Conservation (phyloP, 2,888 invertebrate genomes). For the Colletes collaris region DNA sequence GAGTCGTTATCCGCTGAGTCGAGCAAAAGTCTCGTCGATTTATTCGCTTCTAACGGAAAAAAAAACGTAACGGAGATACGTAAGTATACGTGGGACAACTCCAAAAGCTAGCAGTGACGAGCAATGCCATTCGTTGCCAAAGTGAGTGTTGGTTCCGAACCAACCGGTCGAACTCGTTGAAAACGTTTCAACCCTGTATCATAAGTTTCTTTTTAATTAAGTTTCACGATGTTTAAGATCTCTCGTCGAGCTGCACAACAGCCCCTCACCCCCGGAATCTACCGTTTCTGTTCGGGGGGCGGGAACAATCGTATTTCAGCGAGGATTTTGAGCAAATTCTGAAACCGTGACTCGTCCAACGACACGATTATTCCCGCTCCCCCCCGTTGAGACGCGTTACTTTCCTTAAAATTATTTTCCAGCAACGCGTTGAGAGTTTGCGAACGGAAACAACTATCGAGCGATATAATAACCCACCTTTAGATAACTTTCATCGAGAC, state of each 20-base stretch:
- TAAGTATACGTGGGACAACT: slow-evolving; percentile 47
- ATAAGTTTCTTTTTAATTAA: slow-evolving; percentile 9
- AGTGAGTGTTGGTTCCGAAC: slow-evolving; percentile 28
- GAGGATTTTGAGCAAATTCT: background rate
- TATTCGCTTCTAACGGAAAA: background rate
- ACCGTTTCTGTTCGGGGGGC: slow-evolving; percentile 18
- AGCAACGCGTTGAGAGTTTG: slow-evolving; percentile 4
- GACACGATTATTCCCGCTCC: slow-evolving; percentile 27
- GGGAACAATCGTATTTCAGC: slow-evolving; percentile 15
- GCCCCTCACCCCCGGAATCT: background rate
- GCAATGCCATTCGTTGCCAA: slow-evolving; percentile 50
- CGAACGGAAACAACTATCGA: slow-evolving; percentile 22
- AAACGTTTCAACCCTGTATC: slow-evolving; percentile 9
- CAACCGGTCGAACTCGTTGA: slow-evolving; percentile 3
- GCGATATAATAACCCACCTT: slow-evolving; percentile 38
- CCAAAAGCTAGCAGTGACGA: slow-evolving; percentile 51
- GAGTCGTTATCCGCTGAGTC: slow-evolving; percentile 54
- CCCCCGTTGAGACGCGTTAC: slow-evolving; percentile 2
- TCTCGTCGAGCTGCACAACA: background rate
- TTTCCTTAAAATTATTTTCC: slow-evolving; percentile 2
- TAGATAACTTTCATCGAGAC: slow-evolving; percentile 53
- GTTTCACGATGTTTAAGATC: slow-evolving; percentile 19
- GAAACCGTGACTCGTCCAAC: background rate
- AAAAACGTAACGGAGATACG: background rate
- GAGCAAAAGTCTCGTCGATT: background rate